Base-by-base conservation (phyloP, 2,888 invertebrate genomes). In the Glyphotaelius pellucidus region DNA sequence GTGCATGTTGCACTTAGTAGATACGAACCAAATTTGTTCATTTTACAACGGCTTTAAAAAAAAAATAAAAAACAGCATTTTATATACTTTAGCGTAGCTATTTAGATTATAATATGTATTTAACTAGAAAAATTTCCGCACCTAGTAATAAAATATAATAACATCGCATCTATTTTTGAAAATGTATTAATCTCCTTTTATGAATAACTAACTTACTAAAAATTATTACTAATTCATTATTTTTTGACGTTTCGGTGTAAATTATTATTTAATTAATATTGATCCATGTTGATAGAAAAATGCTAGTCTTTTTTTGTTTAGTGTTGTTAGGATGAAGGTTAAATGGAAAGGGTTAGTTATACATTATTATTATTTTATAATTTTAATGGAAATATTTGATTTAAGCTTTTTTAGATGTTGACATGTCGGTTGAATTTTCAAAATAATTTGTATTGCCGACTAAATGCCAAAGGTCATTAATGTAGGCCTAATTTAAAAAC, bases 211-310 rank as follows among this genome's bases (percentile, higher is more conserved):
- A 52, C 67, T 25, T n/a, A 67, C 67, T 67, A 25, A 25, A 67
- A 67, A 67, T 67, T 3, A 67, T 67, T 67, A 25, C 67, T 67
- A 67, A 67, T 67, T 25, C 67, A 67, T n/a, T 25, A 67, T 67
- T 67, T 67, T 67, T 67, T 67, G 25, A 25, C 67, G 25, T 25
- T 25, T 67, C 67, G 67, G 9, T 67, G 7, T 67, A 67, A 67
- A 67, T 67, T n/a, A 67, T n/a, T n/a, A 25, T n/a, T 67, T 67
- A 0, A 25, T n/a, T 67, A 7, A 25, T 67, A 67, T 67, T 67
- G 9, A 35, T 83, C 35, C 32, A 38, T 83, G 83, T 83, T 83
- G 83, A 83, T 83, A 83, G 83, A 83, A 83, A 83, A 83, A 83
- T 35, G 83, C 83, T 83, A 83, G 83, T 83, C 83, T 83, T 83